phyloP scores from a whole-genome alignment of 2,888 invertebrate species.

The Leistus spinibarbis region DNA sequence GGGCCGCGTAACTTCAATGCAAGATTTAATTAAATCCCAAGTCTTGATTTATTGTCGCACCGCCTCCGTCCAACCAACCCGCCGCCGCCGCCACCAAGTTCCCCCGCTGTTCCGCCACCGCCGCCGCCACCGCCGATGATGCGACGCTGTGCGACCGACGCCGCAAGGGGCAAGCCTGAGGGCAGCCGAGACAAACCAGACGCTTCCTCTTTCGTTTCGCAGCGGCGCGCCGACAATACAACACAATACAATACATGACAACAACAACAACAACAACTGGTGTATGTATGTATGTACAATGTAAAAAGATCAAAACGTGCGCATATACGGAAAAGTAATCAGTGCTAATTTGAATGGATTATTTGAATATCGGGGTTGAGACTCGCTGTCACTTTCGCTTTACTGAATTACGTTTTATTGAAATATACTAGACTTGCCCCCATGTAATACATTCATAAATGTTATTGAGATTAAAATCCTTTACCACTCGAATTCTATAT shows the following conservation, averaged over 20 bases:
- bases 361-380: background rate
- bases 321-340: background rate
- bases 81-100: slow-evolving; percentile 41
- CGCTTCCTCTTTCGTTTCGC: slow-evolving; percentile 6
- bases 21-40: slow-evolving; percentile 63
- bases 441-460: too few species aligned
- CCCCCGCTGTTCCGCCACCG: slow-evolving; percentile 18
- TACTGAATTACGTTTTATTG: background rate
- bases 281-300: background rate
- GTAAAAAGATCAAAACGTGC: background rate
- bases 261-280: too few species aligned
- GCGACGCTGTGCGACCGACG: background rate
- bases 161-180: slow-evolving; percentile 1
- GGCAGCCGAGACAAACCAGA: slow-evolving; percentile 2
- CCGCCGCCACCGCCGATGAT: background rate
- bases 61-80: slow-evolving; percentile 47
- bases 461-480: too few species aligned
- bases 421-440: too few species aligned
- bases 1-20: slow-evolving; percentile 61
- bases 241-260: background rate
- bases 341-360: background rate
- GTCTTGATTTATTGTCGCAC: slow-evolving; percentile 62
- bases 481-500: too few species aligned
- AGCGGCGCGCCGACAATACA: too few species aligned
- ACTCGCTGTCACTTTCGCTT: background rate